Base-by-base conservation (phyloP, 2,113 vertebrate genomes). In the Amia ocellicauda region DNA sequence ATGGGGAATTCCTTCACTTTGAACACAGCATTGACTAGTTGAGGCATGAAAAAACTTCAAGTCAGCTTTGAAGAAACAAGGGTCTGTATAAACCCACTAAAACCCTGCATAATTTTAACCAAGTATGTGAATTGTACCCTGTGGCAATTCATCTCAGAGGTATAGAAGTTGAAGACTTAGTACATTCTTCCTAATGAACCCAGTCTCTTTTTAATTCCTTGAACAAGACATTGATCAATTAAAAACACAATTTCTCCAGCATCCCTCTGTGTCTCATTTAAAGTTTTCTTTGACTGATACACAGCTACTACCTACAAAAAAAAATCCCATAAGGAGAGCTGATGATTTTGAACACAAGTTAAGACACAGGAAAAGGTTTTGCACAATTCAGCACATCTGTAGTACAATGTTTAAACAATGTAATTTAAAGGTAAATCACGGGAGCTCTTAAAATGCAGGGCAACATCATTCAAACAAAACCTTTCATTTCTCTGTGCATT, bases 191-290 rank as follows among this genome's bases (percentile, higher is more conserved):
- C 75, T 85, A 84, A 88, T 86, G 83, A 89, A 70, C 74, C 73
- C 40, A 71, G 62, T 74, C 71, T 78, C 77, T 43, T 80, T 78
- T 77, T 83, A 89, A 87, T 83, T 87, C 82, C 81, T 74, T 17
- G 69, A 81, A 86, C 83, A 83, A 84, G 77, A 69, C 73, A 77
- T 79, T 66, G 81, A 89, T 88, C 67, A 87, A 83, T 89, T 86
- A 81, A 72, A 71, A 84, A 79, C 80, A 80, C 61, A 3, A 68
- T 69, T 75, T 71, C 23, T 61, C 69, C 70, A 69, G 69, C 73
- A 67, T 83, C 66, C 83, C 83, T 81, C 81, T 80, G 85, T 81
- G 85, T 85, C 85, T 88, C 79, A 83, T 88, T 88, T 87, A 83
- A 72, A 78, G 72, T 74, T 67, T 4, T 29, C 76, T 87, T 85